Evolutionary conservation across 2,888 invertebrate genomes (phyloP).

Genomic region (Steinernema carpocapsae): DNA sequence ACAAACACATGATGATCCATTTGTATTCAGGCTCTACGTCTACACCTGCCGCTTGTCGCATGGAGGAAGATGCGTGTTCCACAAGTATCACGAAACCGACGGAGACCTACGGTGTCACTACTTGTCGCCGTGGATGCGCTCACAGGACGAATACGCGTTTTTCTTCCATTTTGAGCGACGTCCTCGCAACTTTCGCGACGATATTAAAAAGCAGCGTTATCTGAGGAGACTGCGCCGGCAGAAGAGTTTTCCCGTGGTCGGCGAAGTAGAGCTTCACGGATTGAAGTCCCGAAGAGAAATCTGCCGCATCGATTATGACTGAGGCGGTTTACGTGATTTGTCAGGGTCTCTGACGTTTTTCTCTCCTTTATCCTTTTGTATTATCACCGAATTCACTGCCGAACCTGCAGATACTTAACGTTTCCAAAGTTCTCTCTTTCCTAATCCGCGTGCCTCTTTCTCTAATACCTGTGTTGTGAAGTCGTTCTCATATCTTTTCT

Average conservation of each 20-base stretch:
- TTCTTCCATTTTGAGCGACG: conserved; percentile 31
- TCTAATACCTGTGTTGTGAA: conserved; percentile 27
- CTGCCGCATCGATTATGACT: not conserved
- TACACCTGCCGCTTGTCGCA: conserved; percentile 21
- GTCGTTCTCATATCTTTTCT: conserved; percentile 8
- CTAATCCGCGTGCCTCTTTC: conserved; percentile 14
- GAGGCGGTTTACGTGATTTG: not conserved
- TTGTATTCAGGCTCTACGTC: conserved; percentile 27
- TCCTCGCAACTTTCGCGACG: conserved; percentile 29
- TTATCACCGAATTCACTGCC: conserved; percentile 28
- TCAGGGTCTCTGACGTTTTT: not conserved
- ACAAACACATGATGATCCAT: not conserved
- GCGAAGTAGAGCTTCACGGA: conserved; percentile 24
- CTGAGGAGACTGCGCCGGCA: conserved; percentile 2
- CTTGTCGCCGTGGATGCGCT: conserved; percentile 21
- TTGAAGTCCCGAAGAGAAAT: conserved; percentile 19
- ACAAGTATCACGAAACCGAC: conserved; percentile 19
- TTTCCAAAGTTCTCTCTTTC: conserved; percentile 3
- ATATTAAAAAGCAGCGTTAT: not conserved
- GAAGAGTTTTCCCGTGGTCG: conserved; percentile 25
- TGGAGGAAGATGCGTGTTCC: conserved; percentile 20
- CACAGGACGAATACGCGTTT: conserved; percentile 29
- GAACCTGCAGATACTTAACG: conserved; percentile 9
- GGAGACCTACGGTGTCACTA: conserved; percentile 13
- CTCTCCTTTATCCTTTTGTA: not conserved